Percentiles rank a stretch among this genome's conserved stretches.
Conservation (phyloP, 2,888 invertebrate species). For the Dynastes tityus region DNA sequence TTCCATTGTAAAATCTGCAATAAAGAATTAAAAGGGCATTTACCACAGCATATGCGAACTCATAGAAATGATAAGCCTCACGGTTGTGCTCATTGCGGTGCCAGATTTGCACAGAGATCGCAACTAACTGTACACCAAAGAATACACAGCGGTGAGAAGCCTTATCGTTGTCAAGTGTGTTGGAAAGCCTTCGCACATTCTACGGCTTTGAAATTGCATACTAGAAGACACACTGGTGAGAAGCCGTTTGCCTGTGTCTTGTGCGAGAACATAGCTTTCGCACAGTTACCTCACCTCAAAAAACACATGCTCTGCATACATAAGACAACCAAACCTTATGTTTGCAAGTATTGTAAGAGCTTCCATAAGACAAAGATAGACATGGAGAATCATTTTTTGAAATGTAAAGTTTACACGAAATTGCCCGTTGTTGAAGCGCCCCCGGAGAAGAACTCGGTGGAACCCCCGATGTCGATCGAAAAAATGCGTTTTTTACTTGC, state of each 20-base stretch:
- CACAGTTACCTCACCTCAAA: constrained; percentile 89
- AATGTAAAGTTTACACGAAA: constrained; percentile 70
- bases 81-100: constrained; percentile 84
- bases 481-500: constrained; percentile 87
- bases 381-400: constrained; percentile 77
- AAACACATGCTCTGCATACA: constrained; percentile 91
- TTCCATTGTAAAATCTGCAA: constrained; percentile 88
- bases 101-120: constrained; percentile 87
- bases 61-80: constrained; percentile 85
- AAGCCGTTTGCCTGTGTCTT: constrained; percentile 84
- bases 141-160: constrained; percentile 88
- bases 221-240: constrained; percentile 88
- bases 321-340: constrained; percentile 84
- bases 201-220: constrained; percentile 88
- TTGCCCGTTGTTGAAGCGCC: constrained; percentile 60
- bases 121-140: constrained; percentile 88
- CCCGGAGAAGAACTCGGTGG: constrained; percentile 62
- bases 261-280: constrained; percentile 82
- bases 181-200: constrained; percentile 87
- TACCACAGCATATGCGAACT: constrained; percentile 87
- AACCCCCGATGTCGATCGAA: constrained; percentile 78
- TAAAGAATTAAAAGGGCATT: constrained; percentile 84
- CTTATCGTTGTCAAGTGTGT: constrained; percentile 88
- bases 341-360: constrained; percentile 81
- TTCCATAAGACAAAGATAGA: constrained; percentile 86